These are phyloP conservation scores for Anoplolepis gracilipes DNA, from an alignment of 1,140 invertebrate genomes.

Conservation along the genomic window DNA sequence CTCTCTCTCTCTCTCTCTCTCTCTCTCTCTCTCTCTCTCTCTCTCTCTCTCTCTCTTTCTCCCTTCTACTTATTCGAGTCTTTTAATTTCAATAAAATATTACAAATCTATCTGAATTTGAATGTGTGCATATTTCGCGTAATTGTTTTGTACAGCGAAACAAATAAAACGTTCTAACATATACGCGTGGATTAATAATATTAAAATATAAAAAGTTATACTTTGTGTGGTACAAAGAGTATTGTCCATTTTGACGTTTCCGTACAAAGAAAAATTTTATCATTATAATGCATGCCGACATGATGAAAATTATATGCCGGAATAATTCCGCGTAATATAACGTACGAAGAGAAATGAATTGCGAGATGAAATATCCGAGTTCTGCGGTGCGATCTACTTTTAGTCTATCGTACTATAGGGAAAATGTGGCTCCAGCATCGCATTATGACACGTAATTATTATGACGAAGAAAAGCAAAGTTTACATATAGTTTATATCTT, in stretches of 20 bases:
- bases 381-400: slow-evolving; percentile 38
- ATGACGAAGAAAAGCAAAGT: slow-evolving; percentile 51
- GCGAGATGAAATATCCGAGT: slow-evolving; percentile 54
- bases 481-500: slow-evolving; percentile 52
- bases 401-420: slow-evolving; percentile 28
- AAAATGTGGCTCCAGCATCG: slow-evolving; percentile 30
- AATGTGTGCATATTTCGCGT: slow-evolving; percentile 8
- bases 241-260: slow-evolving; percentile 43
- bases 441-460: slow-evolving; percentile 46
- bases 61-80: not conserved
- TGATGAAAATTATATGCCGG: slow-evolving; percentile 55
- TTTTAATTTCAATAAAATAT: slow-evolving; percentile 43
- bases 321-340: slow-evolving; percentile 57
- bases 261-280: slow-evolving; percentile 53
- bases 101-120: slow-evolving; percentile 14
- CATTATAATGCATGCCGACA: slow-evolving; percentile 41
- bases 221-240: slow-evolving; percentile 31
- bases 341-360: slow-evolving; percentile 56
- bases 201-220: slow-evolving; percentile 47
- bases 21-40: not conserved
- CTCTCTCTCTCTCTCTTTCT: not conserved
- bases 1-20: not conserved
- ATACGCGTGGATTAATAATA: slow-evolving; percentile 38
- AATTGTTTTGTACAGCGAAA: slow-evolving; percentile 24
- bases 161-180: slow-evolving; percentile 24